phyloP scores from a whole-genome alignment of 1,140 invertebrate genomes.

The Lordiphosa clarofinis region DNA sequence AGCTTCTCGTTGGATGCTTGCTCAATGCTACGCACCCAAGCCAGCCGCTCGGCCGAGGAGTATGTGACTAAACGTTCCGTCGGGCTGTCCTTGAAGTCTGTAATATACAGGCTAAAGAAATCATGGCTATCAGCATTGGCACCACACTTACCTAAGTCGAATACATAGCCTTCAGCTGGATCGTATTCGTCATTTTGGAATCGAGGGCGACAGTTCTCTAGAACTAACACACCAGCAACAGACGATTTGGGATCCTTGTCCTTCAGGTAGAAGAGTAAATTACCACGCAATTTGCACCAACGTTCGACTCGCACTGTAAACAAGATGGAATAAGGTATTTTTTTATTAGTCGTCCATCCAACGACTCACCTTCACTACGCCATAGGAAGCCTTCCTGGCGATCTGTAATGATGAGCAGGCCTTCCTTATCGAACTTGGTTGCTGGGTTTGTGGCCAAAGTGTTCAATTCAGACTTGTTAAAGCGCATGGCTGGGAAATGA shows the following conservation, averaged over 20 bases:
- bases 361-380: slow-evolving; percentile 90
- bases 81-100: slow-evolving; percentile 91
- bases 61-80: slow-evolving; percentile 89
- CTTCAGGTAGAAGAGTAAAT: slow-evolving; percentile 97
- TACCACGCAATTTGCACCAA: slow-evolving; percentile 95
- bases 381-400: slow-evolving; percentile 95
- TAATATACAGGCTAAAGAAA: slow-evolving; percentile 7
- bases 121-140: background rate
- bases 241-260: slow-evolving; percentile 93
- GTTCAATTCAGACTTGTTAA: slow-evolving; percentile 93
- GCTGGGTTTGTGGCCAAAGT: slow-evolving; percentile 91
- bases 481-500: slow-evolving; percentile 86
- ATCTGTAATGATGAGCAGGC: slow-evolving; percentile 91
- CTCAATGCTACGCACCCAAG: slow-evolving; percentile 93
- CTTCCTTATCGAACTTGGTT: slow-evolving; percentile 95
- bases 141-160: slow-evolving; percentile 84
- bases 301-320: slow-evolving; percentile 86
- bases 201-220: slow-evolving; percentile 89
- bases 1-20: slow-evolving; percentile 92
- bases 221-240: slow-evolving; percentile 91
- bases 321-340: background rate
- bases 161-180: slow-evolving; percentile 80
- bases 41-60: slow-evolving; percentile 89
- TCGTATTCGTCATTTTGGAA: slow-evolving; percentile 82
- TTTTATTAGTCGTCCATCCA: background rate